Percentiles rank a stretch among this genome's conserved stretches.
Conservation (phyloP, 1,140 invertebrate genomes). For the Drosophila pseudoananassae region DNA sequence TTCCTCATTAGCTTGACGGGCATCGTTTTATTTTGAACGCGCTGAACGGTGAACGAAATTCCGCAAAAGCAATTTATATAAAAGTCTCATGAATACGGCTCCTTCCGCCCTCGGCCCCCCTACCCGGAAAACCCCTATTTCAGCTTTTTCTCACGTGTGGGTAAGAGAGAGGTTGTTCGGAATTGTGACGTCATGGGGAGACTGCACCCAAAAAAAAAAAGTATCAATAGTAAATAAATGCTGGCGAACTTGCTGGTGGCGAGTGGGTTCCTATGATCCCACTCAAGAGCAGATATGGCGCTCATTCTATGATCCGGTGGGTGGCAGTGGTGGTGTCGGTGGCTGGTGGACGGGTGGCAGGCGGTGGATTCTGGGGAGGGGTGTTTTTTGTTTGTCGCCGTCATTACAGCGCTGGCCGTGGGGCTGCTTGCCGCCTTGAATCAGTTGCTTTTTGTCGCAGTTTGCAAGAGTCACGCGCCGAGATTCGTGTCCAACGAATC, state of each 20-base stretch:
- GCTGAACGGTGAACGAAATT: conserved; percentile 36
- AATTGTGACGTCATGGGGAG: conserved; percentile 31
- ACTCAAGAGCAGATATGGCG: conserved; percentile 28
- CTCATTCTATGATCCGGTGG: conserved; percentile 23
- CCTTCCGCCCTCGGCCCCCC: background rate
- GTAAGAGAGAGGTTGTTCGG: background rate
- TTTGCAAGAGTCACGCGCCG: conserved; percentile 45
- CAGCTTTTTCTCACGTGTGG: conserved; percentile 34
- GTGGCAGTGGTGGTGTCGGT: background rate
- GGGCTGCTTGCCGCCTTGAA: conserved; percentile 40
- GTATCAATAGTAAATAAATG: conserved; percentile 3
- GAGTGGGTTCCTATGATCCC: conserved; percentile 15
- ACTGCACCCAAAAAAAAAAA: conserved; percentile 36
- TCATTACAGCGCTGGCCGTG: conserved; percentile 31
- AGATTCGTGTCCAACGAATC: conserved; percentile 21
- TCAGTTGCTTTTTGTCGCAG: conserved; percentile 46
- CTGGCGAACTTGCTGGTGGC: background rate
- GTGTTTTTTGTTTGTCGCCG: conserved; percentile 47
- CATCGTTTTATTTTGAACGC: conserved; percentile 33
- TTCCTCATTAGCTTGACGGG: conserved; percentile 69
- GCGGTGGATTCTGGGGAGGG: conserved; percentile 14
- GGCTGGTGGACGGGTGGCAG: background rate
- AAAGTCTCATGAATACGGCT: conserved; percentile 8
- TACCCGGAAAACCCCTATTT: background rate
- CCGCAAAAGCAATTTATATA: conserved; percentile 51